Evolutionary conservation across 1,140 invertebrate genomes (phyloP), one percentile per base, ranked within the genome.

Genomic region (Orussus abietinus): DNA sequence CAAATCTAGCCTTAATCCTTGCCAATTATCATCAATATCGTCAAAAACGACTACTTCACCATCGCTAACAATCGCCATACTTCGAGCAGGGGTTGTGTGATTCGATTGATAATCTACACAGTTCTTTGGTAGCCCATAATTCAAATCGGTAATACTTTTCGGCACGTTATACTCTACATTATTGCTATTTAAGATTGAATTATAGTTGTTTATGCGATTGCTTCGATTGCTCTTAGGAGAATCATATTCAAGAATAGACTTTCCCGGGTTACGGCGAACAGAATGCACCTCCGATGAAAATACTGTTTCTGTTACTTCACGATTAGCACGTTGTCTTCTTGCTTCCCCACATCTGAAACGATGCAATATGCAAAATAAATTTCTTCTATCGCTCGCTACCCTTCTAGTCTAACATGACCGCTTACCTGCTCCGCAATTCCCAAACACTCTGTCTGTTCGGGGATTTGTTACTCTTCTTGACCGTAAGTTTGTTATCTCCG

Each of bases 21-120:
- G 79, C 81, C 81, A 83, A 50, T 78, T 78, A 47, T 89, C 86
- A 45, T 83, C 86, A 46, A 88, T 88, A 57, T 89, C 86, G 60
- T 90, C 86, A 65, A 89, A 89, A 14, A 90, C 85, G 26, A 88
- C 83, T 6, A 88, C 83, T 59, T 86, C 83, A 11, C 82, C 82
- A 33, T 81, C 81, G 46, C 77, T 78, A n/a, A 82, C 78, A 3
- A 80, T 77, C 3, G 70, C 62, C 70, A 74, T 72, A 36, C 66
- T 68, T 48, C 65, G 61, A n/a, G 65, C 65, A 5, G 62, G 68
- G 6, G 66, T 69, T 22, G 66, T 71, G 17, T 69, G 58, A 49
- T 69, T 69, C 4, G 66, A 72, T 38, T 72, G 66, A 53, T 72
- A 69, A 51, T 74, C 69, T 71, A 74, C 45, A 50, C 68, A 72